Evolutionary conservation across 2,888 invertebrate genomes (phyloP), one percentile per base, ranked within the genome.

Genomic region (Plusia festucae): DNA sequence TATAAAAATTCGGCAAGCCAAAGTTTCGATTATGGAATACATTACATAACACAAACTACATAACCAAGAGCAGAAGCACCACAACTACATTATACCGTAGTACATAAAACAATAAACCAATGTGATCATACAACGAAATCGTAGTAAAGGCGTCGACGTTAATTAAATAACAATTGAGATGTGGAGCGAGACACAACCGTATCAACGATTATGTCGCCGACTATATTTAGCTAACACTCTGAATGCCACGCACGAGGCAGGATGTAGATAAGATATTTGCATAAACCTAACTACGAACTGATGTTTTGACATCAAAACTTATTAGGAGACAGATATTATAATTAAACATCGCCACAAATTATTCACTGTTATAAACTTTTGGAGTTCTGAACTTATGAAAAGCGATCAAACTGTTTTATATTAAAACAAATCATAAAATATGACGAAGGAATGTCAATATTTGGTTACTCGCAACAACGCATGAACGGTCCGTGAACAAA

Each of bases 261-360:
- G 92, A 93, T 90, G 90, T 90, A 89, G 91, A 92, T 92, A 92
- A 90, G 84, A 86, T 87, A 91, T 92, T 92, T 89, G 89, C 91
- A 91, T 92, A 90, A 84, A 85, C 82, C 82, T 82, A 86, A 78
- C 77, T 80, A 83, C 85, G 82, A 83, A 76, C 76, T 77, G 78
- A 81, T 71, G 58, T 53, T 69, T 76, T 72, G 71, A 65, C 22
- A 62, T 60, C 77, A 72, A 68, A 77, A 63, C 58, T 53, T 63
- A 63, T 65, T 69, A 75, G 63, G 65, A 60, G 68, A 65, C 60
- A 53, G 60, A 53, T 16, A 58, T 24, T 46, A 63, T 76, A 55
- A 67, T 63, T 60, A 18, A 46, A 32, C 16, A 11, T n/a, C n/a
- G n/a, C 40, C 40, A 6, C 7, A 40, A 40, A 40, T 3, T 20